Percentiles rank a stretch among this genome's conserved stretches.
These are phyloP conservation scores for Melieria omissa DNA, from an alignment of 2,888 invertebrate genomes.

Conservation along the genomic window DNA sequence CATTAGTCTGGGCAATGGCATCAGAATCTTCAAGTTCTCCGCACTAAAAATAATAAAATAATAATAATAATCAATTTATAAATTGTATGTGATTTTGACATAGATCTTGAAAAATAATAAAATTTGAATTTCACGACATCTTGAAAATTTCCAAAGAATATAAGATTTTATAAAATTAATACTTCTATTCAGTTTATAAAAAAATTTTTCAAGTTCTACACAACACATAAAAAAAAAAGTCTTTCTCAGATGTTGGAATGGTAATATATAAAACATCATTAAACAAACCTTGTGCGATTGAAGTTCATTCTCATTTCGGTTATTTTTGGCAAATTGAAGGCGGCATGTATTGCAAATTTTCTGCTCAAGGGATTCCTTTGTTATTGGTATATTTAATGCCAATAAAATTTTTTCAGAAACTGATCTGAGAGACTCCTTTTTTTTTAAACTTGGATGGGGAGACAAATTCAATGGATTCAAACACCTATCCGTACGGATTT, in stretches of 20 bases:
- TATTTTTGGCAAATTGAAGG: background rate
- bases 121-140: too few relatives aligned
- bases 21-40: background rate
- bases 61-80: too few relatives aligned
- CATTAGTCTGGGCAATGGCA: background rate
- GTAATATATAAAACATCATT: too few relatives aligned
- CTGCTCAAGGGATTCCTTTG: background rate
- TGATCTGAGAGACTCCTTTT: background rate
- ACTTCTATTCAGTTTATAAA: too few relatives aligned
- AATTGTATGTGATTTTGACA: too few relatives aligned
- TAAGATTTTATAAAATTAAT: too few relatives aligned
- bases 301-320: slow-evolving; percentile 1
- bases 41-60: too few relatives aligned
- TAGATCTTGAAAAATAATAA: too few relatives aligned
- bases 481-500: slow-evolving; percentile 10
- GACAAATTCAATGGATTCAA: slow-evolving; percentile 5
- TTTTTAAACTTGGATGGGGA: slow-evolving; percentile 5
- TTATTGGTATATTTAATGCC: background rate
- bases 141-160: too few relatives aligned
- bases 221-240: too few relatives aligned
- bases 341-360: slow-evolving; percentile 7
- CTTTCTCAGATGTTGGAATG: too few relatives aligned
- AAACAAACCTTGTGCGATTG: background rate
- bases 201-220: too few relatives aligned
- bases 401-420: background rate